Base-by-base conservation (phyloP, 2,888 invertebrate genomes). In the Dasypolia templi region DNA sequence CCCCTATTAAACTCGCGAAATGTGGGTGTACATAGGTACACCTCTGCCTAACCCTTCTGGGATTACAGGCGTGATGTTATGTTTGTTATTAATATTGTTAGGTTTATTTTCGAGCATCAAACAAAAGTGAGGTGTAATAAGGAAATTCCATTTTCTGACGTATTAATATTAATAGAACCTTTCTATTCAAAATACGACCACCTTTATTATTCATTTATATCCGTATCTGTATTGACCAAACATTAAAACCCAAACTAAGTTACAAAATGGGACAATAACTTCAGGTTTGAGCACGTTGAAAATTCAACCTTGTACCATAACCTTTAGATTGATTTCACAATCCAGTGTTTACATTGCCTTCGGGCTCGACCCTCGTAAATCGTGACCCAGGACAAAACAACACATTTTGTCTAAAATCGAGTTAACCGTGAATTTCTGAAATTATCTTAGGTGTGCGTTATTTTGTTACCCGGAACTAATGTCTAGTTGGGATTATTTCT, bases 321-420 rank as follows among this genome's bases (percentile, higher is more conserved):
- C 0, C 3, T 32, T 67, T 73, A 75, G 72, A 77, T 56, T 74
- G n/a, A 74, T 73, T 76, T 76, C 77, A 58, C 59, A 63, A 3
- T 69, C 53, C 12, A 44, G 22, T 66, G 53, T 72, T 73, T 46
- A 64, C 65, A 59, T 61, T 49, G 58, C 68, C 72, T 58, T 70
- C 66, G 59, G 71, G 78, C 49, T 65, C 83, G 75, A 89, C 91
- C 90, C 88, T 90, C 90, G 88, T 91, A 90, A 90, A 90, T 91
- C 85, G 86, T 80, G 71, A 65, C 77, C 84, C 86, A 90, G 89
- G 91, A 87, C 90, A 88, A 88, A 91, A 90, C 89, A 89, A 88
- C 88, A 89, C 85, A 87, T 88, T 90, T 87, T 77, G 81, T 81
- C 83, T 84, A 84, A 81, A 87, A 89, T 88, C 85, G 85, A 87